Evolutionary conservation across 2,113 vertebrate genomes (phyloP).

Genomic region (Oreocharis arfaki): DNA sequence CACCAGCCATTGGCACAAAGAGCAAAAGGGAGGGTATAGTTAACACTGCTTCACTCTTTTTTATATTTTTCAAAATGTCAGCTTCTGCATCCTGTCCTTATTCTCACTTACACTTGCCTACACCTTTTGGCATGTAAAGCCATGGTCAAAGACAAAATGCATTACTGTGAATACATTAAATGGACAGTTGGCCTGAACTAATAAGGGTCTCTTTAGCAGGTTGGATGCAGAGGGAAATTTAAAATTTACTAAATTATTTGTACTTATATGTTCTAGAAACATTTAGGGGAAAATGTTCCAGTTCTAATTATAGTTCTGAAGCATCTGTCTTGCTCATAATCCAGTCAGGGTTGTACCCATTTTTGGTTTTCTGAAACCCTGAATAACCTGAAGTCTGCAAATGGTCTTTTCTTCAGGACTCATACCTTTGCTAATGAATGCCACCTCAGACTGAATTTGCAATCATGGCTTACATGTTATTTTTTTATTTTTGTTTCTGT

Average conservation of each 20-base stretch:
- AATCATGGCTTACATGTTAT: fast-evolving
- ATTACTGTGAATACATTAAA: neutral
- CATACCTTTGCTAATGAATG: neutral
- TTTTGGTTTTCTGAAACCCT: neutral
- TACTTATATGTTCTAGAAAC: neutral
- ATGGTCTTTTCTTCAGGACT: neutral
- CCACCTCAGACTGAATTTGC: neutral
- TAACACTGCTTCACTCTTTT: neutral
- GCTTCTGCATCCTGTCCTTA: neutral
- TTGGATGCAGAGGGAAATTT: neutral
- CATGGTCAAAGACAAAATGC: neutral
- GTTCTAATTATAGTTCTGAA: neutral
- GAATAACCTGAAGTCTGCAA: neutral
- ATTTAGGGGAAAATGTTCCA: fast-evolving
- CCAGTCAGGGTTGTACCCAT: neutral
- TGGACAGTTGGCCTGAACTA: neutral
- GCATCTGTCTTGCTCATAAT: fast-evolving
- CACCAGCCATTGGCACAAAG: neutral
- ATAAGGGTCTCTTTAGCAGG: neutral
- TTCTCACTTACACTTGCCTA: neutral
- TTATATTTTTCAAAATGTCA: neutral
- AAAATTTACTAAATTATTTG: neutral
- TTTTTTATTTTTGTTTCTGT: neutral
- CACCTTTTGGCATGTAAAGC: neutral
- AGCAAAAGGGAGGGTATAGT: neutral